Evolutionary conservation across 2,113 vertebrate species (phyloP).

Genomic region (Mesitornis unicolor): DNA sequence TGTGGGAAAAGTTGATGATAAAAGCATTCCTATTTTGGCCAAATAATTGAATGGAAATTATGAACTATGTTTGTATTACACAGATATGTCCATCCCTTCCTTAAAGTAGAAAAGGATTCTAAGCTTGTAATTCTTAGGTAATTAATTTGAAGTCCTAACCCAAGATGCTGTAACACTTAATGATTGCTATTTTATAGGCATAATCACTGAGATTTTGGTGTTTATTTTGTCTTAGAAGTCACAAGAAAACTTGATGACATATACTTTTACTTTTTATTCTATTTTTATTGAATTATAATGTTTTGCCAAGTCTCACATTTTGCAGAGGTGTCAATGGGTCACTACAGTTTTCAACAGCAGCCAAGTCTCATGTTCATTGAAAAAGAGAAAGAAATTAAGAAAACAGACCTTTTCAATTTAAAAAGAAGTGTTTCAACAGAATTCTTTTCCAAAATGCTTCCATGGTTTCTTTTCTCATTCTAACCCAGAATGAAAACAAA

Average conservation of each 20-base stretch:
- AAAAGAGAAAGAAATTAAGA: background rate
- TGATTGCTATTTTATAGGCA: background rate
- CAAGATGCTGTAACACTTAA: background rate
- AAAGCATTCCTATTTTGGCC: background rate
- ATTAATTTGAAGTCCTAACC: background rate
- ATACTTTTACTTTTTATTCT: background rate
- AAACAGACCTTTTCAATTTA: slow-evolving; percentile 4
- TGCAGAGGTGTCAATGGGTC: background rate
- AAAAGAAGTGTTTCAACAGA: background rate
- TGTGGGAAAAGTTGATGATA: background rate
- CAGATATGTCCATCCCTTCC: background rate
- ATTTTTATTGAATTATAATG: background rate
- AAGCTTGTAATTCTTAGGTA: background rate
- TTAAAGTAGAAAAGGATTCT: background rate
- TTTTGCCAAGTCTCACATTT: background rate
- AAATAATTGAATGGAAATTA: background rate
- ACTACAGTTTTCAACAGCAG: background rate
- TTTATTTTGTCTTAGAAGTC: background rate
- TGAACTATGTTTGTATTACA: background rate
- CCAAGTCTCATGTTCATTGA: background rate
- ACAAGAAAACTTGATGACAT: background rate
- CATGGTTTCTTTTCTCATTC: slow-evolving; percentile 14
- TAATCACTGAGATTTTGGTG: background rate
- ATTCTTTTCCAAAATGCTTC: background rate
- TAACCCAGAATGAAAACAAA: slow-evolving; percentile 45